These are phyloP conservation scores for Epizoanthus illoricatus DNA, from an alignment of 92 coral and sea anemone species.

Conservation along the genomic window DNA sequence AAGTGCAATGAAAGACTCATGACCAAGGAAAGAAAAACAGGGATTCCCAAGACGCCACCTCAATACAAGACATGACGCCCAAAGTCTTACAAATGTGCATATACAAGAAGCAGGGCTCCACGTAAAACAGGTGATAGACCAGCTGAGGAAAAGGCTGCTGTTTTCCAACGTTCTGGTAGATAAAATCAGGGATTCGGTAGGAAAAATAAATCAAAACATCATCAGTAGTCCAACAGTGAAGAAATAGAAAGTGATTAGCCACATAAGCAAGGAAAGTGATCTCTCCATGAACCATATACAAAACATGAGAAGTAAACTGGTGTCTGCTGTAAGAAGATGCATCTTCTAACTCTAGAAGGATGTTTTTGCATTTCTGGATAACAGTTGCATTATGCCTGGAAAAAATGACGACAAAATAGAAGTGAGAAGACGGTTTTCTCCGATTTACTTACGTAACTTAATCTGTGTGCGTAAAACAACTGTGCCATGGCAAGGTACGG, in stretches of 20 bases:
- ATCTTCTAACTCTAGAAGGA: conserved; percentile 20
- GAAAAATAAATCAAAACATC: conserved; percentile 33
- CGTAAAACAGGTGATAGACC: conserved; percentile 6
- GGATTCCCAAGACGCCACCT: background rate
- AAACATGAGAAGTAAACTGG: conserved; percentile 37
- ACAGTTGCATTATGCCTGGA: conserved; percentile 58
- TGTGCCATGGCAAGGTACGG: no score
- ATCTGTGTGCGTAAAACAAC: no score
- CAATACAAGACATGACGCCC: conserved; percentile 39
- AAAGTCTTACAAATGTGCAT: conserved; percentile 40
- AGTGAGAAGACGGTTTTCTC: no score
- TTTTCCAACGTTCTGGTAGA: conserved; percentile 45
- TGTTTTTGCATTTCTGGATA: conserved; percentile 24
- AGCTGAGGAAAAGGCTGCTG: conserved; percentile 45
- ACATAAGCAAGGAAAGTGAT: conserved; percentile 31
- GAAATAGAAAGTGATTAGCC: conserved; percentile 39
- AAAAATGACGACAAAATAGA: conserved; percentile 43
- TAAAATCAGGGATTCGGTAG: conserved; percentile 42
- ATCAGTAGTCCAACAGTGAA: conserved; percentile 38
- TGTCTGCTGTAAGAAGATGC: conserved; percentile 32
- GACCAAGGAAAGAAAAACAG: conserved; percentile 6
- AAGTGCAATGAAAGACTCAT: conserved; percentile 38
- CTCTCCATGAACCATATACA: conserved; percentile 47
- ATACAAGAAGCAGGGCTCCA: conserved; percentile 34
- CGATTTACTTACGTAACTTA: no score